Percentiles rank a stretch among this genome's conserved stretches.
phyloP scores from a whole-genome alignment of 2,797 vertebrate species.

The Clarias laeviceps region DNA sequence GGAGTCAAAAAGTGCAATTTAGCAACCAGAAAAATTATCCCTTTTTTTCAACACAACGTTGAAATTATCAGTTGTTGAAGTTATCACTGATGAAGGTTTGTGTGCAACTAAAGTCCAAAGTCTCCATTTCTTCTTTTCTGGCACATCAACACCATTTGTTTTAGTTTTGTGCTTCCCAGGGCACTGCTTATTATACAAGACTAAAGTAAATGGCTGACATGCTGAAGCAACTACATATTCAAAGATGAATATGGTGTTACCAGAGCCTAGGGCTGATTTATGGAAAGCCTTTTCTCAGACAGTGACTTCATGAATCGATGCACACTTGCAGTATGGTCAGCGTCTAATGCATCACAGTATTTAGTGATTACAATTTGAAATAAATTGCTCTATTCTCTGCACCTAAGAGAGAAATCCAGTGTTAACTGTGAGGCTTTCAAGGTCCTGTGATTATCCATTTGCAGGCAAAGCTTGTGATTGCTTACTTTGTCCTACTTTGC shows the following conservation, averaged over 20 bases:
- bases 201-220: slow-evolving; percentile 56
- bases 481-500: slow-evolving; percentile 84
- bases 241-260: slow-evolving; percentile 63
- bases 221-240: slow-evolving; percentile 59
- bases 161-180: slow-evolving; percentile 42
- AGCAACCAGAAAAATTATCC: too few relatives aligned
- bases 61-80: too few relatives aligned
- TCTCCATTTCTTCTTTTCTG: slow-evolving; percentile 38
- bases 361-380: slow-evolving; percentile 80
- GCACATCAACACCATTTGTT: slow-evolving; percentile 44
- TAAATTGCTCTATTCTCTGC: slow-evolving; percentile 77
- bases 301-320: slow-evolving; percentile 59
- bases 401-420: slow-evolving; percentile 73
- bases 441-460: slow-evolving; percentile 77
- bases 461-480: slow-evolving; percentile 75
- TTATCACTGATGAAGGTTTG: too few relatives aligned
- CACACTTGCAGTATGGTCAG: slow-evolving; percentile 53
- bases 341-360: slow-evolving; percentile 77
- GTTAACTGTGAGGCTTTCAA: slow-evolving; percentile 72
- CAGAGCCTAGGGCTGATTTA: slow-evolving; percentile 63
- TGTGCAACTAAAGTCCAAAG: too few relatives aligned
- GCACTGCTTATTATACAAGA: slow-evolving; percentile 56
- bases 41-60: too few relatives aligned
- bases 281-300: slow-evolving; percentile 58
- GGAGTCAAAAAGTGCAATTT: too few relatives aligned